Conservation (phyloP, 1,140 invertebrate species). For the Lordiphosa collinella region DNA sequence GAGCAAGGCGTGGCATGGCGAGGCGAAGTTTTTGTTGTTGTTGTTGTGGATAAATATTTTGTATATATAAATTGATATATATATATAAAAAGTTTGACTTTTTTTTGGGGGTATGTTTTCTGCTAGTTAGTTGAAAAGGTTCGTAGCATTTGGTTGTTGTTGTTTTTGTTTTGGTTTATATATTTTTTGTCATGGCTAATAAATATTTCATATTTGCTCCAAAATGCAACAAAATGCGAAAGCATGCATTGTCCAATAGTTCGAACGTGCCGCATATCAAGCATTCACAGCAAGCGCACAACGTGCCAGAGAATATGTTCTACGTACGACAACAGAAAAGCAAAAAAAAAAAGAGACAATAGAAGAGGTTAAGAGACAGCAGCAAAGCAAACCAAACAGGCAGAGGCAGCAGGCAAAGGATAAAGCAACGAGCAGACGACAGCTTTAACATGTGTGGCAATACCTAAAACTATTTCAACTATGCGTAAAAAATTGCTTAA, state of each 20-base stretch:
- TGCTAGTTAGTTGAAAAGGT: constrained; percentile 37
- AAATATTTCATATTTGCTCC: constrained; percentile 31
- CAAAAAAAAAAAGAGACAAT: constrained; percentile 37
- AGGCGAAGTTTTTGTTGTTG: constrained; percentile 49
- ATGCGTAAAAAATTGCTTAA: constrained; percentile 16
- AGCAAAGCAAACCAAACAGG: constrained; percentile 21
- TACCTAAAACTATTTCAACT: constrained; percentile 6
- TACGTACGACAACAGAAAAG: constrained; percentile 30
- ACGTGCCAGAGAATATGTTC: constrained; percentile 12
- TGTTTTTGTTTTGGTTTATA: constrained; percentile 5
- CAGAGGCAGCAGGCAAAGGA: constrained; percentile 18
- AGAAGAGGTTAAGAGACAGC: constrained; percentile 12
- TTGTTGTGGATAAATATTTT: constrained; percentile 31
- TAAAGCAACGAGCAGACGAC: constrained; percentile 12
- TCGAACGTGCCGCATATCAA: constrained; percentile 53
- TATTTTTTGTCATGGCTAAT: constrained; percentile 30
- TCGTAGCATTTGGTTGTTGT: constrained; percentile 7
- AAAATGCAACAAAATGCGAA: constrained; percentile 54
- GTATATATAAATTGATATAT: constrained; percentile 24
- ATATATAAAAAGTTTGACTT: constrained; percentile 37
- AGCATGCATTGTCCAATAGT: constrained; percentile 28
- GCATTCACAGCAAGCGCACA: constrained; percentile 40
- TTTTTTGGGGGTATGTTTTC: constrained; percentile 20
- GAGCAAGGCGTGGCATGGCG: constrained; percentile 60
- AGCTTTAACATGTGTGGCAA: neutral